phyloP scores from a whole-genome alignment of 2,113 vertebrate genomes.

The Triplophysa rosa region DNA sequence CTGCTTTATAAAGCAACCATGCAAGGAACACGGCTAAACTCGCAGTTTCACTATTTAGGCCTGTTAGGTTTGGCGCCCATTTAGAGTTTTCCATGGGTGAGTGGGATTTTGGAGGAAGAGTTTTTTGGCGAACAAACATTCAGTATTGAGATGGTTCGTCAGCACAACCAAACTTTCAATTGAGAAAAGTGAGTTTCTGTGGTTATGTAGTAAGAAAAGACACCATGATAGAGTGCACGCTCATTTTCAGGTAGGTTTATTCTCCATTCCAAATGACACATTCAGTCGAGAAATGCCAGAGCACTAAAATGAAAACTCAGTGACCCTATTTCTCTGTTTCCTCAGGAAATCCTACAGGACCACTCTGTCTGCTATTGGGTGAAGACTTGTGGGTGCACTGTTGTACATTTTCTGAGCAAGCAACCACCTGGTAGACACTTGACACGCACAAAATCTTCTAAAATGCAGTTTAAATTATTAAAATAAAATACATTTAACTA shows the following conservation, averaged over 20 bases:
- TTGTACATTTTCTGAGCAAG: too few relatives aligned
- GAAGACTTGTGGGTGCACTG: too few relatives aligned
- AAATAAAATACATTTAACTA: too few relatives aligned
- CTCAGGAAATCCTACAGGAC: constrained; percentile 57
- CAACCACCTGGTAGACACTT: too few relatives aligned
- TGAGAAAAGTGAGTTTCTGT: background rate
- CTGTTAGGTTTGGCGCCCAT: too few relatives aligned
- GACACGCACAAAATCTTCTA: too few relatives aligned
- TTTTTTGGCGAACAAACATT: background rate
- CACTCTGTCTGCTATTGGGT: background rate
- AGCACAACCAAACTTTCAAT: background rate
- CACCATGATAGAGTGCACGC: background rate
- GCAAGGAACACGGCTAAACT: too few relatives aligned
- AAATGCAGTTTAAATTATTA: too few relatives aligned
- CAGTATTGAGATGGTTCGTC: background rate
- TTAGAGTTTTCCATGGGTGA: background rate
- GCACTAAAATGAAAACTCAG: constrained; percentile 45
- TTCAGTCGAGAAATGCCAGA: constrained; percentile 22
- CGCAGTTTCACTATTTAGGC: too few relatives aligned
- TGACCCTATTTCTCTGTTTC: constrained; percentile 49
- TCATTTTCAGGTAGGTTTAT: constrained; percentile 12
- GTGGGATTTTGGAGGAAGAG: background rate
- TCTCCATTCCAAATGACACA: background rate
- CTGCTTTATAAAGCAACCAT: too few relatives aligned
- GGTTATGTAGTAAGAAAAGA: background rate